Evolutionary conservation across 1,140 invertebrate genomes (phyloP).

Genomic region (Zophobas atratus): DNA sequence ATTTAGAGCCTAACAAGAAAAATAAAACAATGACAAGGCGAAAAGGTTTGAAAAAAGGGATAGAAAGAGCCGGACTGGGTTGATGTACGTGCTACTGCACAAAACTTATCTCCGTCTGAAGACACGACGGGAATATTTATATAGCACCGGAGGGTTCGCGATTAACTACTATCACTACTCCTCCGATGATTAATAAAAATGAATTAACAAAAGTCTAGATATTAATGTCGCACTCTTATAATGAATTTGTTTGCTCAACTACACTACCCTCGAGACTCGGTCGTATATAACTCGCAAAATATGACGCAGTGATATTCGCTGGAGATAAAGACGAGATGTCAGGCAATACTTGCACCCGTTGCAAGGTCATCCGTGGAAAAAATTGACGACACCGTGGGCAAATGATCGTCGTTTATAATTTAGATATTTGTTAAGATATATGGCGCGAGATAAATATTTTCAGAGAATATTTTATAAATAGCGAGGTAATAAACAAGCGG

Average conservation of each 20-base stretch:
- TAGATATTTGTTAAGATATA: constrained; percentile 31
- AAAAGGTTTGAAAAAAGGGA: constrained; percentile 48
- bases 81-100: constrained; percentile 52
- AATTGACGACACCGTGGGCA: not conserved
- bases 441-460: constrained; percentile 33
- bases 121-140: constrained; percentile 56
- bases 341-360: constrained; percentile 1
- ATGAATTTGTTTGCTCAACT: constrained; percentile 60
- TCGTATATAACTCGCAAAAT: constrained; percentile 54
- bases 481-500: constrained; percentile 54
- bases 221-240: constrained; percentile 61
- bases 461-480: constrained; percentile 44
- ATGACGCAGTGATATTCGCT: constrained; percentile 42
- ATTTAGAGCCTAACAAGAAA: constrained; percentile 39
- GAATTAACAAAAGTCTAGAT: constrained; percentile 63
- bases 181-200: constrained; percentile 65
- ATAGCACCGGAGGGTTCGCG: constrained; percentile 51
- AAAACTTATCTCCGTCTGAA: constrained; percentile 54
- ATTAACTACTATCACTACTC: constrained; percentile 57
- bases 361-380: not conserved
- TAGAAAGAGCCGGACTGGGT: constrained; percentile 46
- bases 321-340: constrained; percentile 30
- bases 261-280: constrained; percentile 55
- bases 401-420: not conserved
- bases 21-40: constrained; percentile 48